Evolutionary conservation across 37 sponge, comb jelly and placozoan species (phyloP).

Genomic region (Hormiphora californensis): DNA sequence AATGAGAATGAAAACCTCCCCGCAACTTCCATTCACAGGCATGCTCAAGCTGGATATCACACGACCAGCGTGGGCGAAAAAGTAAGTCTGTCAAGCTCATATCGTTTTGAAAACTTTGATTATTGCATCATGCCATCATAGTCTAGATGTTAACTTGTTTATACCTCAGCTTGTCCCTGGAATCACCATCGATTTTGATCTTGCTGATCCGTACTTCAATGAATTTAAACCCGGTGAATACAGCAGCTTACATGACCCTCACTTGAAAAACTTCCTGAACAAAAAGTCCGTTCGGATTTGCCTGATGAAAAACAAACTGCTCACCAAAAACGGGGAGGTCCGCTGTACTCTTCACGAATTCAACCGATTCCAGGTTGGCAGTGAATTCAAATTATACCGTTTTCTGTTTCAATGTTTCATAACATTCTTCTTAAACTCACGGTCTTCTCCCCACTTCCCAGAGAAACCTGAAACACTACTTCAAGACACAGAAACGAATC

Average conservation of each 20-base stretch:
- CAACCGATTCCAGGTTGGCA: slow-evolving; percentile 36
- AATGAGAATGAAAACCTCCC: slow-evolving; percentile 44
- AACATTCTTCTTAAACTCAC: not conserved
- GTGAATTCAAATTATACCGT: not conserved
- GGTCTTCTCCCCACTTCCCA: not conserved
- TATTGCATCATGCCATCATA: not conserved
- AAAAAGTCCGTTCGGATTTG: slow-evolving; percentile 35
- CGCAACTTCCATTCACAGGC: slow-evolving; percentile 25
- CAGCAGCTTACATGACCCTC: slow-evolving; percentile 1
- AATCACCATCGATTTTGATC: slow-evolving; percentile 35
- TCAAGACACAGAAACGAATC: slow-evolving; percentile 46
- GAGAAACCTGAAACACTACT: slow-evolving; percentile 44
- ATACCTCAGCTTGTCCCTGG: slow-evolving; percentile 34
- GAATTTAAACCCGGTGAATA: slow-evolving; percentile 51
- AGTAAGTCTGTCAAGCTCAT: not conserved
- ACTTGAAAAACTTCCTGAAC: slow-evolving; percentile 32
- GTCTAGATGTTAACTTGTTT: too few relatives aligned
- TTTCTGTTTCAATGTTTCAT: not conserved
- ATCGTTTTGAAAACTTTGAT: not conserved
- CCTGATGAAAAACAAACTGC: slow-evolving; percentile 50
- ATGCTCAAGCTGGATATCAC: slow-evolving; percentile 46
- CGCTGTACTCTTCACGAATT: slow-evolving; percentile 32
- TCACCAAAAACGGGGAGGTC: slow-evolving; percentile 38
- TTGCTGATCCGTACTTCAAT: slow-evolving; percentile 42
- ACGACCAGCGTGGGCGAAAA: slow-evolving; percentile 22